Evolutionary conservation across 2,797 vertebrate genomes (phyloP).

Genomic region (Agapornis canus): DNA sequence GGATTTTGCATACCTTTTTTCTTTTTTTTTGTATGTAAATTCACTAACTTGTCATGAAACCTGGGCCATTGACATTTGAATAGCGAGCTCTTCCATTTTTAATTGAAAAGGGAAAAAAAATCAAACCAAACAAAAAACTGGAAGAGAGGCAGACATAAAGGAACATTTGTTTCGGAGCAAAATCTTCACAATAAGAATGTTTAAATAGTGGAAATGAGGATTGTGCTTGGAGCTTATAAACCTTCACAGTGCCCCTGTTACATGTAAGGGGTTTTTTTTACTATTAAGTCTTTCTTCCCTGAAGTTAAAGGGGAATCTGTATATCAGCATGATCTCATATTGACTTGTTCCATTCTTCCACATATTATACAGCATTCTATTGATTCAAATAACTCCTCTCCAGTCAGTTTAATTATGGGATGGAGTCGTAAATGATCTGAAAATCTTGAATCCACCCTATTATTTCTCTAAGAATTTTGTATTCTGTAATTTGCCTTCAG

Average conservation of each 20-base stretch:
- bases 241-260: background rate
- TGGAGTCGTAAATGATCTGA: background rate
- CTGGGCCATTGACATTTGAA: background rate
- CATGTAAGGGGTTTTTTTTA: background rate
- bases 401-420: background rate
- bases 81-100: background rate
- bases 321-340: fast-evolving
- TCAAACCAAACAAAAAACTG: too few species aligned
- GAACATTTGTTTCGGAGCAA: background rate
- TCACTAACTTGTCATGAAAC: background rate
- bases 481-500: background rate
- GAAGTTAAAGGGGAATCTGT: background rate
- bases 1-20: background rate
- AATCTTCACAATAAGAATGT: background rate
- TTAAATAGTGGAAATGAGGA: background rate
- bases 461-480: background rate
- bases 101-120: background rate
- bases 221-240: background rate
- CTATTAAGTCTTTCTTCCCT: background rate
- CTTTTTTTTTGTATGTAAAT: background rate
- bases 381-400: background rate
- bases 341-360: background rate
- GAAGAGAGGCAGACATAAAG: background rate
- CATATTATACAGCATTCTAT: background rate
- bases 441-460: background rate